Conservation (phyloP, 2,888 invertebrate species). For the Brachyptera putata region DNA sequence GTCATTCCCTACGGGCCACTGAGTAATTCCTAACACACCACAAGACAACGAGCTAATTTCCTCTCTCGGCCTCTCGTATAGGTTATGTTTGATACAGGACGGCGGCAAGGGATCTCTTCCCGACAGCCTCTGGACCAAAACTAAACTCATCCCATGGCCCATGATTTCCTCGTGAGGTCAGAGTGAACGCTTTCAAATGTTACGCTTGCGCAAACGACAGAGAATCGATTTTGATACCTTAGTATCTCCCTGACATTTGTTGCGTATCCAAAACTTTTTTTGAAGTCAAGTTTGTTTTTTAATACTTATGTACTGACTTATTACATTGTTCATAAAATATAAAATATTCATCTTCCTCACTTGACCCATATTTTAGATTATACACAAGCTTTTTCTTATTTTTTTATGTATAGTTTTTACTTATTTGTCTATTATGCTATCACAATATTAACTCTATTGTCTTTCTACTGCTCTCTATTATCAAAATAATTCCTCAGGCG, state of each 20-base stretch:
- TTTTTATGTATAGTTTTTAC: too few relatives aligned
- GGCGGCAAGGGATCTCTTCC: conserved; percentile 16
- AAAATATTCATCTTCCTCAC: too few relatives aligned
- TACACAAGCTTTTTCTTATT: too few relatives aligned
- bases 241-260: not conserved
- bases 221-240: conserved; percentile 18
- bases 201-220: not conserved
- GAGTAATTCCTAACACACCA: not conserved
- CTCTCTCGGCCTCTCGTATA: not conserved
- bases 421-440: too few relatives aligned
- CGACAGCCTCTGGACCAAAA: conserved; percentile 26
- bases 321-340: too few relatives aligned
- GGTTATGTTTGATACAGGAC: not conserved
- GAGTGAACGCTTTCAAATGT: conserved; percentile 17
- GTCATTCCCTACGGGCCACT: not conserved
- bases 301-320: not conserved
- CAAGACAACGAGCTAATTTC: not conserved
- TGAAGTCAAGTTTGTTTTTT: not conserved
- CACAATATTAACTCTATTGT: too few relatives aligned
- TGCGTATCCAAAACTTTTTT: not conserved
- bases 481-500: too few relatives aligned
- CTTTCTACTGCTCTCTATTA: too few relatives aligned
- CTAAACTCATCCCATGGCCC: conserved; percentile 19
- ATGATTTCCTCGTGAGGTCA: conserved; percentile 9
- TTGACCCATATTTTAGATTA: too few relatives aligned